phyloP scores from a whole-genome alignment of 2,113 vertebrate genomes.

The Corythornis madagascariensis region DNA sequence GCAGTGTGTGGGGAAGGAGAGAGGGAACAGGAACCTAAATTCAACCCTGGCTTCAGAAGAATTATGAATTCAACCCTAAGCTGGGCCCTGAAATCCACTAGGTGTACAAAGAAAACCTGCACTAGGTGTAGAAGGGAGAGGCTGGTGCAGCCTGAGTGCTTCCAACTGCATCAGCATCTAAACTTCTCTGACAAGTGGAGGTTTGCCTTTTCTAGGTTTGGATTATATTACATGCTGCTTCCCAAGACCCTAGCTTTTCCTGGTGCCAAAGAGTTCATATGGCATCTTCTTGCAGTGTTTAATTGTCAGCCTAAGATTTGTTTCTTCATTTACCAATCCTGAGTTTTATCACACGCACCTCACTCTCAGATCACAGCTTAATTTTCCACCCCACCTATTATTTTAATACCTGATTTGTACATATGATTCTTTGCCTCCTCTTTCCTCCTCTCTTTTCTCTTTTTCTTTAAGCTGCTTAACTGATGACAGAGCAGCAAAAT shows the following conservation, averaged over 20 bases:
- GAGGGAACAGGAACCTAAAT: neutral
- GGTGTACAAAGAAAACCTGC: neutral
- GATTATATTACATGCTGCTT: neutral
- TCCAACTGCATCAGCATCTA: neutral
- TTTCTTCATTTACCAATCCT: neutral
- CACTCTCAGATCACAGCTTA: neutral
- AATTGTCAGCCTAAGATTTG: neutral
- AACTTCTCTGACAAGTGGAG: neutral
- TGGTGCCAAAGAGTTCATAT: neutral
- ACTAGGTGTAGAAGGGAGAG: neutral
- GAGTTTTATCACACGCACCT: neutral
- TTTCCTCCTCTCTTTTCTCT: neutral
- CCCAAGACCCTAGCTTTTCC: neutral
- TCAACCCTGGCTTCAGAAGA: neutral
- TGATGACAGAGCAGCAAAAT: neutral
- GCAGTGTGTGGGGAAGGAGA: neutral
- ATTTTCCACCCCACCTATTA: neutral
- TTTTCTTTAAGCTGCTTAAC: slow-evolving; percentile 13
- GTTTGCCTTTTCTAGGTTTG: neutral
- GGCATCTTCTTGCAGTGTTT: neutral
- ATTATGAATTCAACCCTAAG: neutral
- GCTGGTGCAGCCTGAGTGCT: neutral
- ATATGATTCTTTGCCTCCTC: neutral
- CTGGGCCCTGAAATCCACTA: neutral
- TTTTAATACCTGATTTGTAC: neutral